Base-by-base conservation (phyloP, 2,113 vertebrate species). In the Chaetodon trifascialis region DNA sequence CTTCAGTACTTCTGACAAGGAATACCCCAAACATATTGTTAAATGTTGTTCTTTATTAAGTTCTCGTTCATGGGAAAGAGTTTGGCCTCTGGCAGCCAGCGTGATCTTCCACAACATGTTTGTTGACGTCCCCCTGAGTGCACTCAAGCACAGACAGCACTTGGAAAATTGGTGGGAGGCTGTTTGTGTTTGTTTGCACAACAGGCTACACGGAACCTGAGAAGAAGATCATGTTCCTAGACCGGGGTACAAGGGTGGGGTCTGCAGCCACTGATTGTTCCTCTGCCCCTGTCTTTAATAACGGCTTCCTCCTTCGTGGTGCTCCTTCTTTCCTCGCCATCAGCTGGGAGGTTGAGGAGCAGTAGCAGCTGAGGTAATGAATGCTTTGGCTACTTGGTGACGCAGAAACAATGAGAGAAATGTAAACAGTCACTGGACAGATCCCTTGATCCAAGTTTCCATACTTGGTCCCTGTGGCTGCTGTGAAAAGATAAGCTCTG, bases 391-490 rank as follows among this genome's bases (percentile, higher is more conserved):
- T 87, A 47, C 76, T 85, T 52, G 23, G 66, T 92, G 91, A 91
- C 63, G 51, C 82, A 90, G 77, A 88, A 87, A 93, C 90, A 93
- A 92, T 89, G 91, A 85, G 62, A 82, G 73, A 91, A 92, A 93
- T 90, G 89, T 94, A 93, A 95, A 94, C 91, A 94, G 79, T 74
- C 83, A 21, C 58, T 11, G 42, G 75, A 80, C 70, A 16, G 56
- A 78, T 74, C 52, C 65, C 88, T 93, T 82, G 69, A 88, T 90
- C 86, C 87, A 85, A 84, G 66, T 92, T 89, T 92, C 88, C 89
- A 79, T 84, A 83, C 88, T 87, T 80, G 72, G 87, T 73, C 72
- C 73, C 42, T 14, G 52, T 64, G 76, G 82, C 86, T 86, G 84
- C 49, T 60, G 75, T 7, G 51, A 55, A 6, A 75, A 89, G 84